Base-by-base conservation (phyloP, 2,113 vertebrate genomes). In the Nipponia nippon region DNA sequence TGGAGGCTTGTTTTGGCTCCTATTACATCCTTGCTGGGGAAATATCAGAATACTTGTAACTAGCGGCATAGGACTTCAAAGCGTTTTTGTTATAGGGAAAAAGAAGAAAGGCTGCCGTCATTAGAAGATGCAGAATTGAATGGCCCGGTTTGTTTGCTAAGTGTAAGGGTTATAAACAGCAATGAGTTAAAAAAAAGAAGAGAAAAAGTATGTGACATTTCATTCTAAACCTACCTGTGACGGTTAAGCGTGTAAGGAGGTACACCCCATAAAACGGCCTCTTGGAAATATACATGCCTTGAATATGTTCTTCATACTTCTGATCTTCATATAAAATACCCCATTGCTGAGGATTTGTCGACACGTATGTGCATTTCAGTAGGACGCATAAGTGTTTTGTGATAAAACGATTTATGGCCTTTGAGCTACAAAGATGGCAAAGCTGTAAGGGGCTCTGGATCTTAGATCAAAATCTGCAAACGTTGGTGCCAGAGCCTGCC, bases 1-100 rank as follows among this genome's bases (percentile, higher is more conserved):
- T 98, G 98, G 95, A 98, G 98, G 98, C 98, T 98, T 98, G 97
- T 98, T 97, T 98, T 98, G 98, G 98, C 98, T 98, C 65, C 95
- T 93, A 97, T 98, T 97, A 97, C 96, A 96, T 96, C 95, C 98
- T 97, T 97, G 94, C 97, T 98, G 98, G 98, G 98, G 98, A 98
- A 98, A 95, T 96, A 98, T 98, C 98, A 97, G 98, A 97, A 98
- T 98, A 96, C 98, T 98, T 98, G 94, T 93, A 95, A 97, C 97
- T 98, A 94, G 90, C 40, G 67, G 97, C 95, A 19, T 21, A 95
- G 96, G 92, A 98, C 98, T 98, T 98, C 98, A 98, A 98, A 98
- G 98, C 87, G 3, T 91, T 96, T 97, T 97, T 97, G 96, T 96
- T 87, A 69, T 0, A 78, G 50, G 71, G 58, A 79, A 87, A 82